Conservation (phyloP, 2,888 invertebrate species). For the Trichogramma dendrolimi region DNA sequence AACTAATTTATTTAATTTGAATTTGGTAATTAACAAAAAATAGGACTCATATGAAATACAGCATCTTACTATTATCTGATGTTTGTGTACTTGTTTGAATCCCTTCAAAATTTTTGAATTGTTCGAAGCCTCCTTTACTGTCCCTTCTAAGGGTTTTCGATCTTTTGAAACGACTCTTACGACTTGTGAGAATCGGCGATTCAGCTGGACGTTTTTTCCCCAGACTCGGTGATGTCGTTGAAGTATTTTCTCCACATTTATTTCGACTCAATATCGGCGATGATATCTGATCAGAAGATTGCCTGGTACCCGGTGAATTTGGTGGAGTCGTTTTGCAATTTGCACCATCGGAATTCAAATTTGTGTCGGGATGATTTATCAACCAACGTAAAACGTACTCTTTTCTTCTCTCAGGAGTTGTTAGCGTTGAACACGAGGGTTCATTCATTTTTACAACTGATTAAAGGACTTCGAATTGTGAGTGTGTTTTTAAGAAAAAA, state of each 20-base stretch:
- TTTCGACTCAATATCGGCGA: neutral
- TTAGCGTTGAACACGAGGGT: neutral
- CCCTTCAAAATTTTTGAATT: too few species aligned
- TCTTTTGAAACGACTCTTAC: slow-evolving; percentile 11
- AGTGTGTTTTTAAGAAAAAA: too few species aligned
- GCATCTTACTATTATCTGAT: too few species aligned
- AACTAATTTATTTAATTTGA: too few species aligned
- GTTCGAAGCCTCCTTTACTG: slow-evolving; percentile 12
- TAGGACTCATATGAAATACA: too few species aligned
- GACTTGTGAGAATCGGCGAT: slow-evolving; percentile 14
- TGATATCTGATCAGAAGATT: neutral
- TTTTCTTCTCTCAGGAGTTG: slow-evolving; percentile 18
- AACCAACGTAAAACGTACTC: slow-evolving; percentile 19
- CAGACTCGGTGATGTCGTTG: slow-evolving; percentile 14
- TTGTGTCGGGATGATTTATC: neutral
- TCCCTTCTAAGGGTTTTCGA: slow-evolving; percentile 10
- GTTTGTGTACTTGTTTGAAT: too few species aligned
- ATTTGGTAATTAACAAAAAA: too few species aligned
- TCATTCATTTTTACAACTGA: neutral
- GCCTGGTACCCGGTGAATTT: neutral
- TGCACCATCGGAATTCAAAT: too few species aligned
- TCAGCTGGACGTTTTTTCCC: slow-evolving; percentile 15
- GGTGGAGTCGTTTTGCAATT: neutral
- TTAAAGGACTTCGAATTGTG: too few species aligned
- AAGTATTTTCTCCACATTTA: neutral